phyloP scores from a whole-genome alignment of 2,113 vertebrate genomes.

The Aptenodytes patagonicus region DNA sequence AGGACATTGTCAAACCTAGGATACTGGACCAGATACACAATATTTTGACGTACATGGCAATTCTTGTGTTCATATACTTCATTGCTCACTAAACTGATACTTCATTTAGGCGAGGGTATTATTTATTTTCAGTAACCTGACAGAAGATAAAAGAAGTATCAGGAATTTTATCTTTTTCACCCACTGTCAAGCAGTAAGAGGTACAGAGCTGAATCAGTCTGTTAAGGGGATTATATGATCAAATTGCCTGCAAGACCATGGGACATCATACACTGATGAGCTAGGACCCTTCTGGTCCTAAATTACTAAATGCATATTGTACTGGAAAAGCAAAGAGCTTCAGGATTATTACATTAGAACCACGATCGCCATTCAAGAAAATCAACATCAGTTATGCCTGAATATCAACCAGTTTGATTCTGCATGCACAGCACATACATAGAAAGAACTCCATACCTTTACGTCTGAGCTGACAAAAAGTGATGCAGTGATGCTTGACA shows the following conservation, averaged over 20 bases:
- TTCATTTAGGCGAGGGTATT: background rate
- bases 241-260: background rate
- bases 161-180: background rate
- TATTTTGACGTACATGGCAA: background rate
- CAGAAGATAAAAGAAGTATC: background rate
- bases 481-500: constrained; percentile 19
- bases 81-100: background rate
- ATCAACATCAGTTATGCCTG: background rate
- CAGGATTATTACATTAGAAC: background rate
- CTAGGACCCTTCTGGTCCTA: background rate
- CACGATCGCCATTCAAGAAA: background rate
- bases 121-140: background rate
- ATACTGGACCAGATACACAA: background rate
- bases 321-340: background rate
- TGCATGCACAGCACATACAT: background rate
- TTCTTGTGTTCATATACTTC: background rate
- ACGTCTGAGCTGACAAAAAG: background rate
- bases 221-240: background rate
- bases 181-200: background rate
- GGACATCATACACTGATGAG: background rate
- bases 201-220: background rate
- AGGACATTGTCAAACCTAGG: background rate
- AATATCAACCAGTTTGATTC: background rate
- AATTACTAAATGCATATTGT: background rate
- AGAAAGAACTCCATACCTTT: background rate